Evolutionary conservation across 2,888 invertebrate genomes (phyloP).

Genomic region (Osmoderma eremita): DNA sequence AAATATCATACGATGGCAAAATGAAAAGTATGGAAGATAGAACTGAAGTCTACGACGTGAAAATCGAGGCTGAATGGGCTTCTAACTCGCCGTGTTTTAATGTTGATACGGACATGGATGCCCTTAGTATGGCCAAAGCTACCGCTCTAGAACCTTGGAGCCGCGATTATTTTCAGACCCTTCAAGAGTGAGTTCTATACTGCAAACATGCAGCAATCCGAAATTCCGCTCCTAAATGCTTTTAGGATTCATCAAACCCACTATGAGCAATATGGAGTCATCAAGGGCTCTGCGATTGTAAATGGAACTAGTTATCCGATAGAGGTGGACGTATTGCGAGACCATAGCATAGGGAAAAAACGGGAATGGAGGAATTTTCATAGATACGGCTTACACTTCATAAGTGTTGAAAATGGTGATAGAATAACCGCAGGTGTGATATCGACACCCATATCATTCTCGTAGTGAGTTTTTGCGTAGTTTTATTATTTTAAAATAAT

Average conservation of each 20-base stretch:
- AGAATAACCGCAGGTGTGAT: slow-evolving; percentile 71
- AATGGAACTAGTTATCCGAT: slow-evolving; percentile 66
- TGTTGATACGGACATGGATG: slow-evolving; percentile 74
- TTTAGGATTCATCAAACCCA: slow-evolving; percentile 76
- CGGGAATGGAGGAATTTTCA: slow-evolving; percentile 76
- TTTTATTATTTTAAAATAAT: not conserved
- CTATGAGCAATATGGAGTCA: slow-evolving; percentile 78
- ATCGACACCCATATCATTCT: slow-evolving; percentile 71
- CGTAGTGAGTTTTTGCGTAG: slow-evolving; percentile 65
- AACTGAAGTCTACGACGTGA: slow-evolving; percentile 65
- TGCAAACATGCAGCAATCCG: no score
- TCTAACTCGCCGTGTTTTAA: slow-evolving; percentile 73
- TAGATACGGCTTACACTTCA: slow-evolving; percentile 76
- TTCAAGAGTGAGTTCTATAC: slow-evolving; percentile 67
- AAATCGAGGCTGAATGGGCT: slow-evolving; percentile 70
- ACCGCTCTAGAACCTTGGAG: slow-evolving; percentile 78
- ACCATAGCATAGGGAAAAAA: slow-evolving; percentile 73
- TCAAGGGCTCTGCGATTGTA: slow-evolving; percentile 68
- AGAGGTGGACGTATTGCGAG: slow-evolving; percentile 72
- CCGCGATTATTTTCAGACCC: slow-evolving; percentile 70
- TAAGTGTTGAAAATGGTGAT: slow-evolving; percentile 75
- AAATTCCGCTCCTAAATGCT: not conserved
- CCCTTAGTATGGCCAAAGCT: slow-evolving; percentile 69
- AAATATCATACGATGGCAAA: slow-evolving; percentile 71
- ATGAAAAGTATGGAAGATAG: slow-evolving; percentile 68